Evolutionary conservation across 2,888 invertebrate genomes (phyloP).

Genomic region (Eupithecia pulchellata): DNA sequence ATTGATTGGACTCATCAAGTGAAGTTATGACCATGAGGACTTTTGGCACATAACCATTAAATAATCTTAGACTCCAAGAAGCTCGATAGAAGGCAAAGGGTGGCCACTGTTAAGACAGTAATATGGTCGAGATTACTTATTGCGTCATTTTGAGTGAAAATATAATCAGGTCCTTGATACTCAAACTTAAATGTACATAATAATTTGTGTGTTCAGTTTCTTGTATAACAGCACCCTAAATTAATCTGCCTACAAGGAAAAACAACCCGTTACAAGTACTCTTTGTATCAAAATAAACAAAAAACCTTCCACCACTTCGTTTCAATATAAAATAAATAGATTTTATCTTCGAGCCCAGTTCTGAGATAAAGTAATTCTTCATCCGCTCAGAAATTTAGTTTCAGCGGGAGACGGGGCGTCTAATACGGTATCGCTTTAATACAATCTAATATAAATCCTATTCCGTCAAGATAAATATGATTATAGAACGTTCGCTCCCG

Average conservation of each 20-base stretch:
- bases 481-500: constrained; percentile 14
- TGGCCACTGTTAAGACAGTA: not conserved
- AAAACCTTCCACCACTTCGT: not conserved
- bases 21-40: no score
- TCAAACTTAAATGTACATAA: no score
- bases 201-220: no score
- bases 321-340: not conserved
- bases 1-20: no score
- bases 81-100: not conserved
- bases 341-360: not conserved
- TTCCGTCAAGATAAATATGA: constrained; percentile 21
- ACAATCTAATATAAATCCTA: constrained; percentile 29
- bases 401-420: constrained; percentile 13
- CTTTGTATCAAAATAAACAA: not conserved
- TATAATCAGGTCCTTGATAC: no score
- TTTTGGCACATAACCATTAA: no score
- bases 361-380: constrained; percentile 20
- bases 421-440: constrained; percentile 14
- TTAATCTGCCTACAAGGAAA: not conserved
- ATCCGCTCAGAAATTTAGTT: constrained; percentile 18
- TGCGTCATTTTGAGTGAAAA: no score
- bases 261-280: not conserved
- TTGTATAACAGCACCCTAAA: not conserved
- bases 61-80: no score
- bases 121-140: not conserved